These are phyloP conservation scores for Trematocara variabile DNA, from an alignment of 2,113 vertebrate species.

Conservation along the genomic window DNA sequence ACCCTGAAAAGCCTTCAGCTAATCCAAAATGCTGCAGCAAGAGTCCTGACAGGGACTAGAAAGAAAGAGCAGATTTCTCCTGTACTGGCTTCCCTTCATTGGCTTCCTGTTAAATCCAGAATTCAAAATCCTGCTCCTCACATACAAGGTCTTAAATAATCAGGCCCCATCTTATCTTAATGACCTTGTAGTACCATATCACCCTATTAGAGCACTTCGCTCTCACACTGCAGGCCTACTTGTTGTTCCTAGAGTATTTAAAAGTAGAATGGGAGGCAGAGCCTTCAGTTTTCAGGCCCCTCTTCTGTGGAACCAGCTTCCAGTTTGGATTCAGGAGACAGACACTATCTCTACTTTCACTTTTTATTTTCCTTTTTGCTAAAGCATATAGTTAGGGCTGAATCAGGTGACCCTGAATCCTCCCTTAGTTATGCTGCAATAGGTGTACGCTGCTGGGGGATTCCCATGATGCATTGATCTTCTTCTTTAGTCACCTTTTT, in stretches of 20 bases:
- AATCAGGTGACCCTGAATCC: not conserved
- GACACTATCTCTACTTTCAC: not conserved
- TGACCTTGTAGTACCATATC: too few species aligned
- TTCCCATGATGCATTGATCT: not conserved
- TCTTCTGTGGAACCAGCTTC: rapidly evolving
- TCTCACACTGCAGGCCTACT: rapidly evolving
- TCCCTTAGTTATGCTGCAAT: not conserved
- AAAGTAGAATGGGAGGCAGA: not conserved
- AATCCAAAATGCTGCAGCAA: too few species aligned
- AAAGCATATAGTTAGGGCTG: not conserved
- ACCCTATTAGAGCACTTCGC: not conserved
- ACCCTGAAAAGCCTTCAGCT: too few species aligned
- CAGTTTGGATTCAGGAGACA: rapidly evolving
- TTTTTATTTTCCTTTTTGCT: not conserved
- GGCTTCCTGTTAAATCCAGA: too few species aligned
- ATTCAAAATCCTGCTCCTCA: too few species aligned
- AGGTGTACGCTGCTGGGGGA: not conserved
- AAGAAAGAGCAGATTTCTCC: too few species aligned
- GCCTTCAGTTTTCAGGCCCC: not conserved
- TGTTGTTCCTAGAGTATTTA: not conserved
- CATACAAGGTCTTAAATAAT: too few species aligned
- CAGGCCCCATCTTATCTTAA: too few species aligned
- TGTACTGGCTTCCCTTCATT: too few species aligned
- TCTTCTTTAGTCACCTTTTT: not conserved
- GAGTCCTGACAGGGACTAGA: too few species aligned